A percentile compares a stretch with the other conserved stretches of the same genome.
Evolutionary conservation across 2,797 vertebrate genomes (phyloP).

Genomic region (Gastrophryne carolinensis): DNA sequence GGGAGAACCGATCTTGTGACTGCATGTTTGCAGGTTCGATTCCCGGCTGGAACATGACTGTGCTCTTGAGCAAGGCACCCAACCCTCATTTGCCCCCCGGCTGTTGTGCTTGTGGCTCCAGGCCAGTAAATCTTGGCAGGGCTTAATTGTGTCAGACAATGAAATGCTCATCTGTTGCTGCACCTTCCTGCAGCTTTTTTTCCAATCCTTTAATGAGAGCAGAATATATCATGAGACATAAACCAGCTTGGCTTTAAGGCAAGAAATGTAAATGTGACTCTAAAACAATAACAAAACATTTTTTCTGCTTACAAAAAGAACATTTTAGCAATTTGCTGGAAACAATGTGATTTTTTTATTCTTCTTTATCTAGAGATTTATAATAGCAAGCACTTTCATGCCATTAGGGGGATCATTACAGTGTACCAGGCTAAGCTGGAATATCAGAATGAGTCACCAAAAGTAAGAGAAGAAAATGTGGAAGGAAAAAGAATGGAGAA

Average conservation of each 20-base stretch:
- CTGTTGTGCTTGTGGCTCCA: too few relatives aligned
- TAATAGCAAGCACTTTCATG: background rate
- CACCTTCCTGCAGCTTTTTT: background rate
- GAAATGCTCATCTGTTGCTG: too few relatives aligned
- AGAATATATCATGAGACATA: background rate
- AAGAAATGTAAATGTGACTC: background rate
- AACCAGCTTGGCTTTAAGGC: background rate
- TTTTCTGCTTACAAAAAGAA: background rate
- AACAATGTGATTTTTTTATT: background rate
- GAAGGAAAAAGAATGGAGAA: too few relatives aligned
- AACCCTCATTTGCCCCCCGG: background rate
- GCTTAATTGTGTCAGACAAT: too few relatives aligned
- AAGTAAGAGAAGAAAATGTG: too few relatives aligned
- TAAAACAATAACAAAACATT: background rate
- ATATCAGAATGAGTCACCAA: too few relatives aligned
- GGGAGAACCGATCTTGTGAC: too few relatives aligned
- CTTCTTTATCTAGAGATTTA: background rate
- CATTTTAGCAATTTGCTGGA: background rate
- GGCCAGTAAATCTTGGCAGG: too few relatives aligned
- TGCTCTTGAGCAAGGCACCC: background rate
- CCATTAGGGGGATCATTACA: background rate
- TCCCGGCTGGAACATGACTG: too few relatives aligned
- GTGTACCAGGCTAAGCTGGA: background rate
- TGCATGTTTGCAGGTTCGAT: too few relatives aligned
- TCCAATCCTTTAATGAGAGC: background rate